Evolutionary conservation across 2,888 invertebrate species (phyloP).

Genomic region (Troglohyphantes excavatus): DNA sequence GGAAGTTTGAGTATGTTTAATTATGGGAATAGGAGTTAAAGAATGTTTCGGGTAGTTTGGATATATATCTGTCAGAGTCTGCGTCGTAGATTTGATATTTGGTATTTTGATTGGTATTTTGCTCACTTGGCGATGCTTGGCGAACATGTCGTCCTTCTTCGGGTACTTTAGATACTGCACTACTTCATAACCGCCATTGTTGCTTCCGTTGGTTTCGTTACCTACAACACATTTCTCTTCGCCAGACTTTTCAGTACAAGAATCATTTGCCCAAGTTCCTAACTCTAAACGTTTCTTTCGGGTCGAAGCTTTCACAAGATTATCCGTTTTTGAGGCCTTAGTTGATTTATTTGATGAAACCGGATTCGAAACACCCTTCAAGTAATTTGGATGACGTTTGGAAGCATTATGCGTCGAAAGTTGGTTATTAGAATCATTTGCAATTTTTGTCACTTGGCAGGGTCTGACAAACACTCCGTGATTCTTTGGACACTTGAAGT

Average conservation of each 20-base stretch:
- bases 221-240: not conserved
- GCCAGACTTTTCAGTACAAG: not conserved
- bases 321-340: not conserved
- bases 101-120: not conserved
- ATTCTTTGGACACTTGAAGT: conserved; percentile 53
- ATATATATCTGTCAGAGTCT: not conserved
- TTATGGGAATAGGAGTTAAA: not conserved
- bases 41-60: not conserved
- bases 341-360: not conserved
- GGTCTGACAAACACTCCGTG: conserved; percentile 55
- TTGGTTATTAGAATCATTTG: not conserved
- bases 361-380: not conserved
- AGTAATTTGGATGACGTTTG: conserved; percentile 2
- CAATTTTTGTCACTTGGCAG: conserved; percentile 27
- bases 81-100: not conserved
- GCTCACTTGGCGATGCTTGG: conserved; percentile 16
- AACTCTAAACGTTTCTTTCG: too few relatives aligned
- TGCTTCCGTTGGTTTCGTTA: conserved; percentile 13
- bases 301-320: too few relatives aligned
- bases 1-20: not conserved
- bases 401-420: not conserved
- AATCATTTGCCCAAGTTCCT: too few relatives aligned
- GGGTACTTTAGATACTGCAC: conserved; percentile 35
- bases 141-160: conserved; percentile 29
- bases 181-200: conserved; percentile 22